Conservation (phyloP, 2,888 invertebrate genomes). For the Syrphus vitripennis region DNA sequence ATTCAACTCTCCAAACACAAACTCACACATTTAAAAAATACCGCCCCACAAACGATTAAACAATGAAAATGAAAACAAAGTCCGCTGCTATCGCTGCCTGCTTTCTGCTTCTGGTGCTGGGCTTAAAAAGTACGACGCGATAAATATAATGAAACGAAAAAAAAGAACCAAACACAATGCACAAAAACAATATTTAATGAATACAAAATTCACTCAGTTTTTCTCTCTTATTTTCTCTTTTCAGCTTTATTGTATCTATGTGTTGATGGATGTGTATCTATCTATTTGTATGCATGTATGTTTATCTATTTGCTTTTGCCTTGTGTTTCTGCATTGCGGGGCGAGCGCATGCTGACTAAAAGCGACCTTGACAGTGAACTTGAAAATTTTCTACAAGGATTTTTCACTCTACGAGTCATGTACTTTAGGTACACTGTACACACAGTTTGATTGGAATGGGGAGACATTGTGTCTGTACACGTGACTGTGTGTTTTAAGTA, state of each 20-base stretch:
- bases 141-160: slow-evolving; percentile 11
- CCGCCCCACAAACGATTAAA: slow-evolving; percentile 5
- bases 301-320: slow-evolving; percentile 50
- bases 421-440: slow-evolving; percentile 44
- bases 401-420: slow-evolving; percentile 72
- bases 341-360: slow-evolving; percentile 85
- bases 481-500: slow-evolving; percentile 57
- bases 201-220: slow-evolving; percentile 17
- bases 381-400: slow-evolving; percentile 83
- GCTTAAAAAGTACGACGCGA: slow-evolving; percentile 30
- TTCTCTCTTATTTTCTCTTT: slow-evolving; percentile 42
- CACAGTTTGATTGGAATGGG: slow-evolving; percentile 27
- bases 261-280: neutral
- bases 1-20: neutral
- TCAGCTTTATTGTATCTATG: neutral
- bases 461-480: slow-evolving; percentile 67
- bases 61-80: slow-evolving; percentile 61
- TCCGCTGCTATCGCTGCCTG: slow-evolving; percentile 35
- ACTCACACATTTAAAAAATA: neutral
- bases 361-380: slow-evolving; percentile 92
- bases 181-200: slow-evolving; percentile 12
- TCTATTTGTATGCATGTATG: neutral
- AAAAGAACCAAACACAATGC: slow-evolving; percentile 61
- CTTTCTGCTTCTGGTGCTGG: neutral
- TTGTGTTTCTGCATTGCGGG: slow-evolving; percentile 85